A percentile compares a stretch with the other conserved stretches of the same genome.
Evolutionary conservation across 2,888 invertebrate genomes (phyloP).

Genomic region (Habroteleia sp.): DNA sequence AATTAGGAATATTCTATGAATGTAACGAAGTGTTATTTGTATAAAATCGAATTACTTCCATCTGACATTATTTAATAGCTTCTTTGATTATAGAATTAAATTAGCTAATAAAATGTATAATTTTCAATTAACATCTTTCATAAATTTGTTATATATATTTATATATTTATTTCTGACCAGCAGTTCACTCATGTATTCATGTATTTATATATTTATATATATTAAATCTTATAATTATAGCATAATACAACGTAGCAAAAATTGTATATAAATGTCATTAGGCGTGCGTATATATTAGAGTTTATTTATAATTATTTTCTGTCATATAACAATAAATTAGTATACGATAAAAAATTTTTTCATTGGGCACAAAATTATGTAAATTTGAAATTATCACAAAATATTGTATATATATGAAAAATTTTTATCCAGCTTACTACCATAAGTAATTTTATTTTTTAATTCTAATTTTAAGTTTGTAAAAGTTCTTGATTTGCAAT

Average conservation of each 20-base stretch:
- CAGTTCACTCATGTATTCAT: slow-evolving; percentile 40
- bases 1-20: no score
- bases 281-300: slow-evolving; percentile 42
- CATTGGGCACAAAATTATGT: no score
- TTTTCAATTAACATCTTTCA: slow-evolving; percentile 4
- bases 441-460: no score
- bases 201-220: slow-evolving; percentile 9
- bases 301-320: slow-evolving; percentile 5
- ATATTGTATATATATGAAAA: no score
- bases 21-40: not conserved
- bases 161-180: slow-evolving; percentile 42
- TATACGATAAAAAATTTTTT: no score
- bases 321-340: not conserved
- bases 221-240: slow-evolving; percentile 28
- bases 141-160: slow-evolving; percentile 9
- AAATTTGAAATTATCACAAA: no score
- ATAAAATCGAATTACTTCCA: not conserved
- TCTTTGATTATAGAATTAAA: not conserved
- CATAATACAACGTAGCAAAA: slow-evolving; percentile 55
- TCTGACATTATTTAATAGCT: no score
- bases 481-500: slow-evolving; percentile 2
- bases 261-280: slow-evolving; percentile 39
- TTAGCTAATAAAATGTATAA: not conserved
- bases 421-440: no score
- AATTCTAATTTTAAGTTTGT: slow-evolving; percentile 9